Conservation (phyloP, 1,140 invertebrate species). For the Trachymyrmex cornetzi region DNA sequence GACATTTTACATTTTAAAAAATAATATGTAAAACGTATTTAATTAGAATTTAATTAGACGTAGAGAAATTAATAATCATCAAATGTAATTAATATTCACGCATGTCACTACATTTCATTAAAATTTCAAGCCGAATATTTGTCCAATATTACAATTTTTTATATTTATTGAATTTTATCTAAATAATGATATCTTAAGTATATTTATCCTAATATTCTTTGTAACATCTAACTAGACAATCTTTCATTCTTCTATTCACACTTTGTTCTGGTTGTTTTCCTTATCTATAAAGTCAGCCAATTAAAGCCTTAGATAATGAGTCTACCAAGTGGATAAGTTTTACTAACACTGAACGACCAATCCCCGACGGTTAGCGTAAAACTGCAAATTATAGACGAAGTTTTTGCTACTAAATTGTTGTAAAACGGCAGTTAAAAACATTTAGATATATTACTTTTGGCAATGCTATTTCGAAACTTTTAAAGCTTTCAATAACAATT, state of each 20-base stretch:
- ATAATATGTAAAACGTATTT: neutral
- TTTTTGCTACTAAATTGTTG: slow-evolving; percentile 7
- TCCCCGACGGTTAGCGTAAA: slow-evolving; percentile 13
- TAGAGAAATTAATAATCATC: neutral
- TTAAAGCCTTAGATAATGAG: slow-evolving; percentile 50
- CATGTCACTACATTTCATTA: neutral
- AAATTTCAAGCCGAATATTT: neutral
- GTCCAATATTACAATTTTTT: neutral
- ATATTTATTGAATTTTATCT: neutral
- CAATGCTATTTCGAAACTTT: neutral
- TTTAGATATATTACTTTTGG: slow-evolving; percentile 3
- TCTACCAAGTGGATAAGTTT: slow-evolving; percentile 60
- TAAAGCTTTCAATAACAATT: neutral
- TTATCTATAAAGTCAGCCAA: slow-evolving; percentile 42
- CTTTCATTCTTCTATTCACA: slow-evolving; percentile 24
- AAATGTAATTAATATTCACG: slow-evolving; percentile 9
- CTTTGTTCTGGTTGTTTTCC: slow-evolving; percentile 21
- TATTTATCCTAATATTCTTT: neutral
- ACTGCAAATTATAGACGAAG: slow-evolving; percentile 26
- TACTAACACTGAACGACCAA: slow-evolving; percentile 15
- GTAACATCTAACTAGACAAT: neutral
- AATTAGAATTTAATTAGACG: neutral
- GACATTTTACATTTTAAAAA: neutral
- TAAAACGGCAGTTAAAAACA: slow-evolving; percentile 26
- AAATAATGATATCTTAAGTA: neutral